Evolutionary conservation across 2,113 vertebrate genomes (phyloP).

Genomic region (Cyanoliseus patagonus): DNA sequence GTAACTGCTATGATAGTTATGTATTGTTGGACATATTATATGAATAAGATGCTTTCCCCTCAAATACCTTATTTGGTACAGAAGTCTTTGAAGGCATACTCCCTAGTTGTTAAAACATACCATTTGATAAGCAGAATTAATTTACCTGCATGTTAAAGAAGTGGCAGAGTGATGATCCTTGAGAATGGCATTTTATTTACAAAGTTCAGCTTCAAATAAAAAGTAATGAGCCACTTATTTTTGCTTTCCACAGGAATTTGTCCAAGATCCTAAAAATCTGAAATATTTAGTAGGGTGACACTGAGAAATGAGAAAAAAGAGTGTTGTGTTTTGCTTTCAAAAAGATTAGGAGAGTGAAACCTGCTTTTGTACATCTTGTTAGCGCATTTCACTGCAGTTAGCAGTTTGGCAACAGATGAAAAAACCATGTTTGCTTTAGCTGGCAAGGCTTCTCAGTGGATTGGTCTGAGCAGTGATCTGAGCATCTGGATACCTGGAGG

Average conservation of each 20-base stretch:
- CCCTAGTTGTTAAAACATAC: slow-evolving; percentile 11
- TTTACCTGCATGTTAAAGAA: neutral
- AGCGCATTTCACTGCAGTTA: neutral
- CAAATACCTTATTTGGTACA: slow-evolving; percentile 11
- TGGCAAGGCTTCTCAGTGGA: neutral
- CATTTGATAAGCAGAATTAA: neutral
- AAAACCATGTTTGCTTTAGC: slow-evolving; percentile 1
- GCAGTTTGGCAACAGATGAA: neutral
- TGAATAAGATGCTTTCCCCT: slow-evolving; percentile 35
- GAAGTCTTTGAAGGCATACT: slow-evolving; percentile 20
- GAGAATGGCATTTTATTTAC: slow-evolving; percentile 22
- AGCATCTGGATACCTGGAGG: neutral
- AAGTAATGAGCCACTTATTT: slow-evolving; percentile 29
- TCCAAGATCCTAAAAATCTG: neutral
- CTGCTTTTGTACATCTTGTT: slow-evolving; percentile 15
- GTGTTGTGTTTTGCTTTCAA: neutral
- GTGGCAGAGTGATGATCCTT: neutral
- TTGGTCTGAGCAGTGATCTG: neutral
- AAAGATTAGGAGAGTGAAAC: neutral
- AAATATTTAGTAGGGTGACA: neutral
- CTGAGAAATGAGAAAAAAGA: neutral
- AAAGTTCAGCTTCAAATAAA: slow-evolving; percentile 44
- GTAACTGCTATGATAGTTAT: slow-evolving; percentile 27
- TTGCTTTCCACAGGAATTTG: slow-evolving; percentile 46
- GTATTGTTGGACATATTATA: neutral